phyloP scores from a whole-genome alignment of 2,888 invertebrate genomes.

The Osmoderma eremita region DNA sequence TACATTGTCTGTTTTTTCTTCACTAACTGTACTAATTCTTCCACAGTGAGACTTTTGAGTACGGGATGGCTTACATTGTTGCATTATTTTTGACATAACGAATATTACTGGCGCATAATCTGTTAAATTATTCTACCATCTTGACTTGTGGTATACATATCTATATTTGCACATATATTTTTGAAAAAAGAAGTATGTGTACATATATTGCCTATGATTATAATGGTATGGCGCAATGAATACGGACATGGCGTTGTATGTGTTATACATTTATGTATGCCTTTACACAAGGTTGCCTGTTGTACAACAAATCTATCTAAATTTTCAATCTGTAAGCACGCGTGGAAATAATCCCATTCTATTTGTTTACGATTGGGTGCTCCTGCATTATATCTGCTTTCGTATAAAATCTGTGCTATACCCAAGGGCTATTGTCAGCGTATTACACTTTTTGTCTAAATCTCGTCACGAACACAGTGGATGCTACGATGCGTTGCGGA shows the following conservation, averaged over 20 bases:
- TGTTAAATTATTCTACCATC: no score
- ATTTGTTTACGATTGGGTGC: constrained; percentile 58
- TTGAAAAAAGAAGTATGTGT: no score
- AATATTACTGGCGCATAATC: no score
- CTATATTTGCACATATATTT: no score
- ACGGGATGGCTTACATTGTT: no score
- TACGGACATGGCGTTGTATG: neutral
- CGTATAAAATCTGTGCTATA: constrained; percentile 52
- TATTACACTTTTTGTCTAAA: constrained; percentile 41
- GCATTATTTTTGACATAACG: no score
- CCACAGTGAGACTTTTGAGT: no score
- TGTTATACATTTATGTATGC: constrained; percentile 1
- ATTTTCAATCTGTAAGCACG: constrained; percentile 48
- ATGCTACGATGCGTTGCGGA: constrained; percentile 15
- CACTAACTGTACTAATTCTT: no score
- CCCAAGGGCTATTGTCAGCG: constrained; percentile 35
- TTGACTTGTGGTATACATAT: no score
- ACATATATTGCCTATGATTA: no score
- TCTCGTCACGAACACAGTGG: constrained; percentile 34
- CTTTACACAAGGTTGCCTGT: constrained; percentile 18
- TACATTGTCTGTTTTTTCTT: no score
- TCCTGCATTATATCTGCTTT: constrained; percentile 54
- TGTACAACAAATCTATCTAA: constrained; percentile 27
- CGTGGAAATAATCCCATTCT: constrained; percentile 61
- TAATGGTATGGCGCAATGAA: no score